phyloP scores from a whole-genome alignment of 1,140 invertebrate species.

The Trachymyrmex septentrionalis region DNA sequence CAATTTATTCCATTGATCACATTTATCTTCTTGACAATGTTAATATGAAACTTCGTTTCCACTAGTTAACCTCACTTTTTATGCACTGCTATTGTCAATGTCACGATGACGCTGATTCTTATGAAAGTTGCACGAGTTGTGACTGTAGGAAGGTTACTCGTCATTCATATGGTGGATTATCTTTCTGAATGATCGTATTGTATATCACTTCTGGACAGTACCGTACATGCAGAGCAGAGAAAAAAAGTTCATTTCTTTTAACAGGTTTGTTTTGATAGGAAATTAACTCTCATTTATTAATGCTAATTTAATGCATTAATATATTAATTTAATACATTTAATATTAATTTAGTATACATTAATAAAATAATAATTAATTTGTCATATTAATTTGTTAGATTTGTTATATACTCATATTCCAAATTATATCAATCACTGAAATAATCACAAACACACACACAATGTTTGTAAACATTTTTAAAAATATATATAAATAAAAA shows the following conservation, averaged over 20 bases:
- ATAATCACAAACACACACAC: too few species aligned
- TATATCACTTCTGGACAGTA: neutral
- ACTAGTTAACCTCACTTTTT: slow-evolving; percentile 25
- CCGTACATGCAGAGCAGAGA: neutral
- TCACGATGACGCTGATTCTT: neutral
- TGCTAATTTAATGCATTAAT: neutral
- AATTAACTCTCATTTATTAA: neutral
- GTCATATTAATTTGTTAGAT: neutral
- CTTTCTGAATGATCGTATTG: neutral
- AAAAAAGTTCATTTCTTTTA: neutral
- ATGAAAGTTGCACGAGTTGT: neutral
- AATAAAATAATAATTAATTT: neutral
- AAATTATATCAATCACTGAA: neutral
- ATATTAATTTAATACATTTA: neutral
- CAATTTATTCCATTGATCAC: neutral
- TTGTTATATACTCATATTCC: neutral
- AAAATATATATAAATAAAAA: neutral
- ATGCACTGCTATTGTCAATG: too few species aligned
- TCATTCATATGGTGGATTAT: neutral
- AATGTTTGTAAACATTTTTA: neutral
- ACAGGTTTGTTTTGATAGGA: neutral
- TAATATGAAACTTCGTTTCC: neutral
- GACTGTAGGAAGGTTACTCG: neutral
- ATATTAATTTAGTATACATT: slow-evolving; percentile 4
- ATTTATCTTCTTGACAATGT: neutral